phyloP scores from a whole-genome alignment of 2,797 vertebrate genomes.

The Macropus fuliginosus region DNA sequence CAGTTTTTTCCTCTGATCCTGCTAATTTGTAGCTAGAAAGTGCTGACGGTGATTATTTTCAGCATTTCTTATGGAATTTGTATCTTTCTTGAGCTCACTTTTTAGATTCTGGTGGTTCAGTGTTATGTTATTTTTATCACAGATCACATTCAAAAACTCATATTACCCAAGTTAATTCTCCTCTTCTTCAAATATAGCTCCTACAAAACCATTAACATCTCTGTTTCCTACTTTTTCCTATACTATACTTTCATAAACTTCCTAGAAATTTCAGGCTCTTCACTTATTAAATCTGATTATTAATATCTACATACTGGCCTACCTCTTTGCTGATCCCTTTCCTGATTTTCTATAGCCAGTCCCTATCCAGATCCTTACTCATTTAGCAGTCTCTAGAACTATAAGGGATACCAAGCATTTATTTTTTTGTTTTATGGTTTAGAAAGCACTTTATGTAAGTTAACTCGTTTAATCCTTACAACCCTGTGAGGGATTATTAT shows the following conservation, averaged over 20 bases:
- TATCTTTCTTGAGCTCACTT: neutral
- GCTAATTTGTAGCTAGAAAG: too few relatives aligned
- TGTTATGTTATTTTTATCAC: neutral
- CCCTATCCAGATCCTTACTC: neutral
- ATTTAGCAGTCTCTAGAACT: neutral
- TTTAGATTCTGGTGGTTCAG: too few relatives aligned
- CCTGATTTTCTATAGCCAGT: constrained; percentile 1
- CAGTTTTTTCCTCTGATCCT: too few relatives aligned
- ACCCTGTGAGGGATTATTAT: neutral
- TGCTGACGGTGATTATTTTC: neutral
- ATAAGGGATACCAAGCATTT: neutral
- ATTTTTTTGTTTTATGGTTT: neutral
- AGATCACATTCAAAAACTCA: neutral
- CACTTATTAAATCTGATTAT: neutral
- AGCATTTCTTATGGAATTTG: neutral
- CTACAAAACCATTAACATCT: neutral
- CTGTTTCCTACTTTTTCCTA: neutral
- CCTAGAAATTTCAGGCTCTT: neutral
- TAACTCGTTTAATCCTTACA: neutral
- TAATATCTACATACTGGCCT: constrained; percentile 17
- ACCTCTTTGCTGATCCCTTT: neutral
- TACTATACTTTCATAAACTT: neutral
- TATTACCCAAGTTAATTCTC: neutral
- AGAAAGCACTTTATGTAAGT: neutral
- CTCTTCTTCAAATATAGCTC: neutral